These are phyloP conservation scores for Caenorhabditis virilis DNA, from an alignment of 2,888 invertebrate genomes.

Conservation along the genomic window DNA sequence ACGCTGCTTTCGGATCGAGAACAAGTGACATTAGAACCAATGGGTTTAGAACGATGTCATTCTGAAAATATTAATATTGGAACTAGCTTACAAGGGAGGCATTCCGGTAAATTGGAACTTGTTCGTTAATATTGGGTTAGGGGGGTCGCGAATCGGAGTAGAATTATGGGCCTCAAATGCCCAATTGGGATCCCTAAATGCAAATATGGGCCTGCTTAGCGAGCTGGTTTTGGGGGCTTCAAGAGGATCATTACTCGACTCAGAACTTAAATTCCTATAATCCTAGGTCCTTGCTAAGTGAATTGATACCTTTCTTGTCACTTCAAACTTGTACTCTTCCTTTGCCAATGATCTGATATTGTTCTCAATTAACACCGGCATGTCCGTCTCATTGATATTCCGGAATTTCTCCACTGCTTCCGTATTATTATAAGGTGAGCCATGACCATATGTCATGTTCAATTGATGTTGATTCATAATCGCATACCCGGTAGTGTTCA, in stretches of 20 bases:
- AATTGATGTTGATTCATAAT: slow-evolving; percentile 42
- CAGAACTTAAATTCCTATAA: no score
- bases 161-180: no score
- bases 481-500: slow-evolving; percentile 54
- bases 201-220: no score
- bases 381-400: slow-evolving; percentile 23
- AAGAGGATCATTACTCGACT: no score
- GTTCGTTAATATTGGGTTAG: no score
- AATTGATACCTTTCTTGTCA: slow-evolving; percentile 19
- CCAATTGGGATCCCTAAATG: no score
- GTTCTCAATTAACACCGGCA: slow-evolving; percentile 36
- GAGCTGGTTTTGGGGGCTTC: no score
- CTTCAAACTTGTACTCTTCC: slow-evolving; percentile 35
- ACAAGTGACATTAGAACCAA: background rate
- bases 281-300: no score
- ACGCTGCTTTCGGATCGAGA: slow-evolving; percentile 13
- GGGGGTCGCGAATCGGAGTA: no score
- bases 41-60: slow-evolving; percentile 42
- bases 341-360: slow-evolving; percentile 39
- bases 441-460: slow-evolving; percentile 45
- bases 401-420: slow-evolving; percentile 37
- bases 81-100: no score
- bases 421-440: slow-evolving; percentile 49
- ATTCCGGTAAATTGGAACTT: no score
- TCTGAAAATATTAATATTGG: slow-evolving; percentile 12